A percentile compares a stretch with the other conserved stretches of the same genome.
phyloP scores from a whole-genome alignment of 1,140 invertebrate genomes.

The Leguminivora glycinivorella region DNA sequence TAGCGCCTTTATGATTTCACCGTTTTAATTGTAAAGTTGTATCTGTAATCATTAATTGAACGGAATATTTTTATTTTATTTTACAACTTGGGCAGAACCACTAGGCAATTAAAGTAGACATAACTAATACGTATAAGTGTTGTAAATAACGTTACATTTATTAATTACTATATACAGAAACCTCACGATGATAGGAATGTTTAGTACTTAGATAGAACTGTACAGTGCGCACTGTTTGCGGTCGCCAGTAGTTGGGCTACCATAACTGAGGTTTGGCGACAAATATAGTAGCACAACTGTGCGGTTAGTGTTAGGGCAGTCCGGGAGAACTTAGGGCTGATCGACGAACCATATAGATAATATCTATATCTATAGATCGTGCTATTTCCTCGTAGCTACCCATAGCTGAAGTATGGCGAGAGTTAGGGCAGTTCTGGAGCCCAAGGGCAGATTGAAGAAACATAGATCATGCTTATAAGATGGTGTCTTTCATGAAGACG shows the following conservation, averaged over 20 bases:
- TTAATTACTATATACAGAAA: neutral
- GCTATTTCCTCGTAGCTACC: too few species aligned
- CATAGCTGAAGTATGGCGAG: neutral
- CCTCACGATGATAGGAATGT: constrained; percentile 4
- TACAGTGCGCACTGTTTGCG: constrained; percentile 3
- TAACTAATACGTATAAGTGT: too few species aligned
- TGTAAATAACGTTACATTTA: too few species aligned
- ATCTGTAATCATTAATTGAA: too few species aligned
- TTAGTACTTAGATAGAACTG: neutral
- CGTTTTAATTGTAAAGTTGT: too few species aligned
- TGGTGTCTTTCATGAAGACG: too few species aligned
- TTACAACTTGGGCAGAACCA: too few species aligned
- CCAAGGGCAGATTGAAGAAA: neutral
- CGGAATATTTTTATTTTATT: too few species aligned
- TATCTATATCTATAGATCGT: too few species aligned
- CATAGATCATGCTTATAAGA: neutral
- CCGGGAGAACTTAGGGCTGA: neutral
- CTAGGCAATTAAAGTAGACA: too few species aligned
- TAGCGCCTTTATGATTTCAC: too few species aligned
- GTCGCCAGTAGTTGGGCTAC: neutral
- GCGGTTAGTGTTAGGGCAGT: neutral
- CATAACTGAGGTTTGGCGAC: constrained; percentile 10
- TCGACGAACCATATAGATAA: too few species aligned
- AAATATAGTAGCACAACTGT: constrained; percentile 1
- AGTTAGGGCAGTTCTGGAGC: neutral